Evolutionary conservation across 1,140 invertebrate species (phyloP).

Genomic region (Brachionus manjavacas): DNA sequence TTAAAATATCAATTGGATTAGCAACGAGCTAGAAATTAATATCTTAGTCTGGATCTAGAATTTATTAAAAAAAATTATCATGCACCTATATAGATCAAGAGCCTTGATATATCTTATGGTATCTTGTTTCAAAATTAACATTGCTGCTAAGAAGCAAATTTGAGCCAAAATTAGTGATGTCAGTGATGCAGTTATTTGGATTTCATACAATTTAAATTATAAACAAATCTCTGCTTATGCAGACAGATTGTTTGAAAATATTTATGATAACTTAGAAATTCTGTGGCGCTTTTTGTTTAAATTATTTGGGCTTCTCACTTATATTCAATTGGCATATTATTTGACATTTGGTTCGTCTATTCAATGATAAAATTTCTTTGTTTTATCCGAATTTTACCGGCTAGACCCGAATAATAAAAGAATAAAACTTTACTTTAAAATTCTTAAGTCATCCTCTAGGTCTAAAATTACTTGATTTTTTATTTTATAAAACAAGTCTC

Average conservation of each 20-base stretch:
- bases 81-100: not conserved
- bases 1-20: slow-evolving; percentile 15
- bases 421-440: slow-evolving; percentile 2
- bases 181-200: not conserved
- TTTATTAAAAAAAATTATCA: slow-evolving; percentile 4
- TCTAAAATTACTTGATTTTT: not conserved
- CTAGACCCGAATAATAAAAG: not conserved
- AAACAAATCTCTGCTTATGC: not conserved
- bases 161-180: not conserved
- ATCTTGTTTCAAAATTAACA: not conserved
- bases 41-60: not conserved
- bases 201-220: not conserved
- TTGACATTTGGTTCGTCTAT: not conserved
- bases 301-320: not conserved
- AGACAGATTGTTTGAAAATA: slow-evolving; percentile 16
- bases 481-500: not conserved
- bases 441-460: not conserved
- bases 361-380: not conserved
- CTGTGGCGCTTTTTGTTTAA: slow-evolving; percentile 7
- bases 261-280: slow-evolving; percentile 16
- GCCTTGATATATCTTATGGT: not conserved
- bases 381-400: not conserved
- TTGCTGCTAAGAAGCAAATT: not conserved
- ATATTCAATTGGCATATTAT: not conserved
- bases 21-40: not conserved